Conservation (phyloP, 2,888 invertebrate genomes). For the Blera fallax region DNA sequence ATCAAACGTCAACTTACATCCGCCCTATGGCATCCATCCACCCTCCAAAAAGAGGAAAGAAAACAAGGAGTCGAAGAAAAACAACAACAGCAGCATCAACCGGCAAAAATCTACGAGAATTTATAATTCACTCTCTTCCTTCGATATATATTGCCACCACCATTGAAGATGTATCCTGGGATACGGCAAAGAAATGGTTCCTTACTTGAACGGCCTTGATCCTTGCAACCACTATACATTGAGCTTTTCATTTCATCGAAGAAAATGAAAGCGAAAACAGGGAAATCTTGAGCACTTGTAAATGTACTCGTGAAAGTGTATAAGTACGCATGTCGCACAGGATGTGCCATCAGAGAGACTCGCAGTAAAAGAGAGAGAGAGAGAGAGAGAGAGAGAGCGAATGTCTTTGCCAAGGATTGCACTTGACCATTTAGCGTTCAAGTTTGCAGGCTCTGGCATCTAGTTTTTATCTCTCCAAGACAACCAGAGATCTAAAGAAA, state of each 20-base stretch:
- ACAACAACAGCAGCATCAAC: conserved; percentile 55
- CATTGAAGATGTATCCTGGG: conserved; percentile 27
- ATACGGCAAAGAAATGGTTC: conserved; percentile 56
- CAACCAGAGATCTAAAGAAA: neutral
- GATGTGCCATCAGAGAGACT: conserved; percentile 29
- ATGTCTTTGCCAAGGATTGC: conserved; percentile 65
- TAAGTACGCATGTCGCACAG: conserved; percentile 52
- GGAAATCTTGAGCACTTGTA: conserved; percentile 54
- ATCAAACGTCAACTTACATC: conserved; percentile 43
- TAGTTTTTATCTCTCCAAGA: neutral
- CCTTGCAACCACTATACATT: conserved; percentile 78
- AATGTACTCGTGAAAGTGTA: conserved; percentile 46
- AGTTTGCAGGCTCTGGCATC: conserved; percentile 8
- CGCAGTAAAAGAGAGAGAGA: too few relatives aligned
- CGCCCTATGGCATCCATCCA: conserved; percentile 14
- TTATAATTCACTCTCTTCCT: conserved; percentile 30
- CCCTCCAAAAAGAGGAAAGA: conserved; percentile 16
- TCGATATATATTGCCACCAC: neutral
- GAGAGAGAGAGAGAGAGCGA: neutral
- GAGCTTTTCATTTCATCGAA: conserved; percentile 65
- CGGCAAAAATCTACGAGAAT: conserved; percentile 64
- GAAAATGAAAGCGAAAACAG: conserved; percentile 60
- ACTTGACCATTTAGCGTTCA: conserved; percentile 54
- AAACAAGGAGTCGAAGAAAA: conserved; percentile 39
- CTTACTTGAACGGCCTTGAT: conserved; percentile 81